A percentile compares a stretch with the other conserved stretches of the same genome.
Evolutionary conservation across 2,797 vertebrate species (phyloP).

Genomic region (Cottoperca gobio): DNA sequence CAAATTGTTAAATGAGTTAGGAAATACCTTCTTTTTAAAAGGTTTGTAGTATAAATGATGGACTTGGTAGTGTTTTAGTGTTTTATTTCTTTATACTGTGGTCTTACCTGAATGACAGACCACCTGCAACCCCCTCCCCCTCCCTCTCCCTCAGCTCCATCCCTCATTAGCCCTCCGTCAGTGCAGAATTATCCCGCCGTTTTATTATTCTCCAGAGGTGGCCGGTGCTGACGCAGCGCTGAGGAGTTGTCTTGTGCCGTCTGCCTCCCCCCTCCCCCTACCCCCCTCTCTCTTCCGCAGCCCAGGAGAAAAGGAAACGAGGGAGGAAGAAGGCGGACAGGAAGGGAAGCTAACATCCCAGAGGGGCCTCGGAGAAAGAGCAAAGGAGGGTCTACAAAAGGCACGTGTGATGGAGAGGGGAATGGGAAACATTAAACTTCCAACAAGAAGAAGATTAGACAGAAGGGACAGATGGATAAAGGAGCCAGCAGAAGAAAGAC

Average conservation of each 20-base stretch:
- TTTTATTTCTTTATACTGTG: conserved; percentile 7
- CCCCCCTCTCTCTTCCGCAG: not conserved
- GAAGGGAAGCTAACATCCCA: not conserved
- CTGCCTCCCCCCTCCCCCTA: not conserved
- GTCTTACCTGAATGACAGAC: conserved; percentile 39
- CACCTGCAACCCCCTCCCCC: conserved; percentile 14
- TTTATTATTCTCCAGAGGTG: conserved; percentile 64
- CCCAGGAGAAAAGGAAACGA: conserved; percentile 28
- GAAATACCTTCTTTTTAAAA: not conserved
- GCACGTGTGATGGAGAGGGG: conserved; percentile 17
- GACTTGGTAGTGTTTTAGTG: not conserved
- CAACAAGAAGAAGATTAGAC: conserved; percentile 35
- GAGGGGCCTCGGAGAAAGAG: conserved; percentile 9
- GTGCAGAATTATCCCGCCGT: conserved; percentile 64
- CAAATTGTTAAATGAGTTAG: too few species aligned
- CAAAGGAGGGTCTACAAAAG: conserved; percentile 22
- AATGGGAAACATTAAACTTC: conserved; percentile 38
- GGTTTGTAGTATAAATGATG: not conserved
- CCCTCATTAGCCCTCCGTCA: conserved; percentile 64
- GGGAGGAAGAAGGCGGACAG: conserved; percentile 21
- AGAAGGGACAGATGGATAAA: conserved; percentile 43
- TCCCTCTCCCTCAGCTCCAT: conserved; percentile 18
- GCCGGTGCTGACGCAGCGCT: conserved; percentile 65
- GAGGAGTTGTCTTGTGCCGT: conserved; percentile 46
- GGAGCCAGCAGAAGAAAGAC: conserved; percentile 29